Evolutionary conservation across 2,888 invertebrate species (phyloP).

Genomic region (Cosmopolites sordidus): DNA sequence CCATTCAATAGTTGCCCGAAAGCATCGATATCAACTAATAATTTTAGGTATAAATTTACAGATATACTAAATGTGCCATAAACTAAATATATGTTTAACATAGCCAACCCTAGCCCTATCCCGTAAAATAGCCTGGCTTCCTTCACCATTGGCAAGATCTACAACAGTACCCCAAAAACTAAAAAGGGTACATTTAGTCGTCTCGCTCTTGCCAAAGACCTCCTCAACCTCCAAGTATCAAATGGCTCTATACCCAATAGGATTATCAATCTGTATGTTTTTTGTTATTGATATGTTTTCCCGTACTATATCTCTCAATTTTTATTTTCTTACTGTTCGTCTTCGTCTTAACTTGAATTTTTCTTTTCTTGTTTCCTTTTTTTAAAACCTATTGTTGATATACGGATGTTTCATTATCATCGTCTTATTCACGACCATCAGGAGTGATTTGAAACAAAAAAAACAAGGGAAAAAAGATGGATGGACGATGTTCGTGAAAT

Average conservation of each 20-base stretch:
- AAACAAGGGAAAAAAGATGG: no score
- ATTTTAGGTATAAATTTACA: constrained; percentile 12
- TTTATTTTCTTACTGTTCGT: constrained; percentile 42
- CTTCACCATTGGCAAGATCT: constrained; percentile 18
- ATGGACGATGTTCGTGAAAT: constrained; percentile 14
- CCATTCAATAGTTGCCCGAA: no score
- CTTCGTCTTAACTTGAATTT: constrained; percentile 30
- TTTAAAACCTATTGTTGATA: constrained; percentile 8
- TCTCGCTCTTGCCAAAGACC: constrained; percentile 41
- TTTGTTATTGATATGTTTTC: no score
- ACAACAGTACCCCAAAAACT: not conserved
- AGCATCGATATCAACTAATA: constrained; percentile 2
- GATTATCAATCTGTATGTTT: constrained; percentile 51
- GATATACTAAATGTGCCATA: constrained; percentile 12
- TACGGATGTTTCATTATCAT: no score
- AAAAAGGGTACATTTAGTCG: not conserved
- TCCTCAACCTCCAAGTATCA: constrained; percentile 57
- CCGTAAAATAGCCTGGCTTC: constrained; percentile 22
- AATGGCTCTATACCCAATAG: constrained; percentile 54
- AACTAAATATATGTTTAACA: constrained; percentile 13
- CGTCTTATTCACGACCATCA: no score
- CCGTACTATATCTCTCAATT: no score
- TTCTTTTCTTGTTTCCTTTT: constrained; percentile 28
- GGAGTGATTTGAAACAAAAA: no score
- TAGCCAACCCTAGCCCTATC: constrained; percentile 9